phyloP scores from a whole-genome alignment of 2,888 invertebrate genomes.

The Drosophila prolongata region DNA sequence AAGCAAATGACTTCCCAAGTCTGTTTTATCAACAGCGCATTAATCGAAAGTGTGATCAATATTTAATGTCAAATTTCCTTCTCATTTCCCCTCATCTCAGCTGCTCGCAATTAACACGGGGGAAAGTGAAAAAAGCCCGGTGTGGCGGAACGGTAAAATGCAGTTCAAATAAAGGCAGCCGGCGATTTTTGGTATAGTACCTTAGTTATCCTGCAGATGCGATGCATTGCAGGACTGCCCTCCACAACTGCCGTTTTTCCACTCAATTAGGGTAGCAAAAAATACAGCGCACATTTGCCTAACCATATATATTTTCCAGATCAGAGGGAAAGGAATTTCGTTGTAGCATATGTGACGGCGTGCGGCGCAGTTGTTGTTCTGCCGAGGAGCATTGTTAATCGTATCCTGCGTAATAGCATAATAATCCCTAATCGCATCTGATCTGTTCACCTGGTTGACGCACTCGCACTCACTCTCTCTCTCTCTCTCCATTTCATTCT shows the following conservation, averaged over 20 bases:
- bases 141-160: conserved; percentile 69
- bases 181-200: conserved; percentile 40
- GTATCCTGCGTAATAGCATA: conserved; percentile 82
- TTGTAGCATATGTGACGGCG: conserved; percentile 75
- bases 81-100: conserved; percentile 42
- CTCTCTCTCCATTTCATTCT: conserved; percentile 7
- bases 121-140: conserved; percentile 45
- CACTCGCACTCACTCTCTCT: conserved; percentile 16
- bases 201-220: conserved; percentile 67
- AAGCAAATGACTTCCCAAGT: too few species aligned
- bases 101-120: conserved; percentile 66
- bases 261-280: conserved; percentile 77
- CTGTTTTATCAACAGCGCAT: background rate
- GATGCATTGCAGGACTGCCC: conserved; percentile 29
- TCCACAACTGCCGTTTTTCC: conserved; percentile 45
- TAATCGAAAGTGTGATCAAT: conserved; percentile 15
- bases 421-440: conserved; percentile 82
- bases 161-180: conserved; percentile 76
- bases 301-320: conserved; percentile 32
- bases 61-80: conserved; percentile 24
- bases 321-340: conserved; percentile 31
- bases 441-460: conserved; percentile 76
- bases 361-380: conserved; percentile 73
- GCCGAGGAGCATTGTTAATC: conserved; percentile 72
- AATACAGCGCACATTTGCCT: conserved; percentile 73